These are phyloP conservation scores for Hephaestus fuliginosus DNA, from an alignment of 2,797 vertebrate genomes.

Conservation along the genomic window DNA sequence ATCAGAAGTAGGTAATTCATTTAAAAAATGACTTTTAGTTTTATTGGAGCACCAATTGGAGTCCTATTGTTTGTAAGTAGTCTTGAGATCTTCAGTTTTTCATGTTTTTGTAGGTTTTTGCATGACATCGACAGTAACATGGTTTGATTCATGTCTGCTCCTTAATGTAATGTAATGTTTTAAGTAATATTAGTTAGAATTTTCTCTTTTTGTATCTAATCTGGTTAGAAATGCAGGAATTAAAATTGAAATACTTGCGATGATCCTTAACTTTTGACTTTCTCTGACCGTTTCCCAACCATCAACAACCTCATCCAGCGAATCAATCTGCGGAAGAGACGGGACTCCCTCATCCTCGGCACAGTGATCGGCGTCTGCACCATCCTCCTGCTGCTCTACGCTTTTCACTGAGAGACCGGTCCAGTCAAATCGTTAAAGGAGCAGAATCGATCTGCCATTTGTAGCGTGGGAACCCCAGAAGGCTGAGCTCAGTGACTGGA, in stretches of 20 bases:
- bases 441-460: conserved; percentile 56
- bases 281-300: conserved; percentile 93
- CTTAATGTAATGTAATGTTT: neutral
- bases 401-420: conserved; percentile 91
- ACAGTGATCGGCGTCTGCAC: conserved; percentile 93
- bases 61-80: neutral
- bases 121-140: neutral
- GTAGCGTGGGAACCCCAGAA: conserved; percentile 53
- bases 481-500: conserved; percentile 57
- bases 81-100: neutral
- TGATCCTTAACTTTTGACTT: conserved; percentile 69
- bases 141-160: neutral
- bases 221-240: too few relatives aligned
- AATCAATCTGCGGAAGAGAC: conserved; percentile 96
- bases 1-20: too few relatives aligned
- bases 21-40: too few relatives aligned
- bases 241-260: neutral
- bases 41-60: neutral
- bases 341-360: conserved; percentile 96
- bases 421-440: conserved; percentile 64
- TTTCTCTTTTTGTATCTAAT: too few relatives aligned
- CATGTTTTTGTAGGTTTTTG: neutral
- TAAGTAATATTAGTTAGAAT: neutral
- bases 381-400: conserved; percentile 94
- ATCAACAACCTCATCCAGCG: conserved; percentile 98